These are phyloP conservation scores for Caenorhabditis becei DNA, from an alignment of 2,888 invertebrate genomes.

Conservation along the genomic window DNA sequence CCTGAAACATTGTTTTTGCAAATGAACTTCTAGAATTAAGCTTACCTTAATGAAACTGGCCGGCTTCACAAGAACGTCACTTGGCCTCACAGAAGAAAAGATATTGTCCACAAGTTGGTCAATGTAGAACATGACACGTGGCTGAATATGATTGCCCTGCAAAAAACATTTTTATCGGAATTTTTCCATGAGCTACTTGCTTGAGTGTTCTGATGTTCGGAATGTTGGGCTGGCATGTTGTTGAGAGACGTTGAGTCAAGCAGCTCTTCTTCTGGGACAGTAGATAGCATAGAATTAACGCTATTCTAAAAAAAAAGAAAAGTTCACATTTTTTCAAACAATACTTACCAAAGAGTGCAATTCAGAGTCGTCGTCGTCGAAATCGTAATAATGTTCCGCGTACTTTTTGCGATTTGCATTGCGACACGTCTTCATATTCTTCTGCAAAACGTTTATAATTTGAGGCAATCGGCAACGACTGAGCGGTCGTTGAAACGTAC, in stretches of 20 bases:
- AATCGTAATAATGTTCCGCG: slow-evolving; percentile 39
- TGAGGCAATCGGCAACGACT: neutral
- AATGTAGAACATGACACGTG: slow-evolving; percentile 44
- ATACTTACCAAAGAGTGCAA: slow-evolving; percentile 33
- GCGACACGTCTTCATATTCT: slow-evolving; percentile 32
- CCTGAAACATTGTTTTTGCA: slow-evolving; percentile 6
- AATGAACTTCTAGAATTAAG: neutral
- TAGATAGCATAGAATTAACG: slow-evolving; percentile 30
- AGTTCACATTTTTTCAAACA: no score
- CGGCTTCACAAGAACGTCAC: slow-evolving; percentile 1
- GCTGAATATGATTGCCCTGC: slow-evolving; percentile 10
- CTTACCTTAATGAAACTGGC: slow-evolving; percentile 9
- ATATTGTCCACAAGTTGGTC: slow-evolving; percentile 47
- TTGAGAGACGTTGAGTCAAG: slow-evolving; percentile 15
- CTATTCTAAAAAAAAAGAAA: slow-evolving; percentile 11
- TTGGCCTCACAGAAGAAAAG: slow-evolving; percentile 34
- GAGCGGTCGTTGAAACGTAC: slow-evolving; percentile 17
- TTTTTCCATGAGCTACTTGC: no score
- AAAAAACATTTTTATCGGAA: neutral
- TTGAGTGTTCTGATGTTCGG: neutral
- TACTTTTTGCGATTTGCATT: slow-evolving; percentile 43
- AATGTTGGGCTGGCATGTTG: slow-evolving; percentile 19
- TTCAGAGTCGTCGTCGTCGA: slow-evolving; percentile 43
- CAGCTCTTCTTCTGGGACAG: slow-evolving; percentile 41
- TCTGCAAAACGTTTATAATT: slow-evolving; percentile 23